Conservation (phyloP, 1,140 invertebrate species). For the Drosophila pseudoananassae region DNA sequence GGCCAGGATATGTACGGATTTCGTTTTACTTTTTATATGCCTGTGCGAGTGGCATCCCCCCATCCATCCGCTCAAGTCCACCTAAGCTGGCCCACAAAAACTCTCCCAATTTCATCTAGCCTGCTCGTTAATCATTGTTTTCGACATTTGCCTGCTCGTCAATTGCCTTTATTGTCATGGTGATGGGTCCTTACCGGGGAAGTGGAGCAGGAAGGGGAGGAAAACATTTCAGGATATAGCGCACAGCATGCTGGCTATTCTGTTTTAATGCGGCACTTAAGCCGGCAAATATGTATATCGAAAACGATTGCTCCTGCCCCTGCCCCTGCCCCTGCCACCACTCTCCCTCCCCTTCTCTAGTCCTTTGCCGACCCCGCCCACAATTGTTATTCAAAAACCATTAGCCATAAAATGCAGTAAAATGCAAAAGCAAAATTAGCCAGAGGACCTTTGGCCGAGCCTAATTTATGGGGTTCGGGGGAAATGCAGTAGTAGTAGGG, state of each 20-base stretch:
- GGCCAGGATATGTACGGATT: slow-evolving; percentile 21
- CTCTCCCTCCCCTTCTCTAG: too few species aligned
- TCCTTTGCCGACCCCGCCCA: not conserved
- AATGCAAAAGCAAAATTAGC: slow-evolving; percentile 69
- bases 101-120: slow-evolving; percentile 39
- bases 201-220: not conserved
- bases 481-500: slow-evolving; percentile 47
- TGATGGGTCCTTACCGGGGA: slow-evolving; percentile 41
- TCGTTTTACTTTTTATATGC: slow-evolving; percentile 52
- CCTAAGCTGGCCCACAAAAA: not conserved
- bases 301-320: slow-evolving; percentile 24
- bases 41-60: slow-evolving; percentile 55
- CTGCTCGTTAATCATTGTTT: slow-evolving; percentile 80
- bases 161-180: slow-evolving; percentile 83
- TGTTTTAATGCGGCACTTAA: slow-evolving; percentile 80
- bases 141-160: slow-evolving; percentile 78
- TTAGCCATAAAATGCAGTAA: slow-evolving; percentile 79
- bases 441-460: slow-evolving; percentile 17
- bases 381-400: slow-evolving; percentile 77
- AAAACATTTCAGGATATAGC: slow-evolving; percentile 3
- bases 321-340: not conserved
- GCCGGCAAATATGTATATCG: slow-evolving; percentile 66
- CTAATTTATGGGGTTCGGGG: slow-evolving; percentile 64
- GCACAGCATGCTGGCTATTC: slow-evolving; percentile 11
- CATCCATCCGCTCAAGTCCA: not conserved